phyloP scores from a whole-genome alignment of 2,797 vertebrate species.

The Taeniopygia guttata region DNA sequence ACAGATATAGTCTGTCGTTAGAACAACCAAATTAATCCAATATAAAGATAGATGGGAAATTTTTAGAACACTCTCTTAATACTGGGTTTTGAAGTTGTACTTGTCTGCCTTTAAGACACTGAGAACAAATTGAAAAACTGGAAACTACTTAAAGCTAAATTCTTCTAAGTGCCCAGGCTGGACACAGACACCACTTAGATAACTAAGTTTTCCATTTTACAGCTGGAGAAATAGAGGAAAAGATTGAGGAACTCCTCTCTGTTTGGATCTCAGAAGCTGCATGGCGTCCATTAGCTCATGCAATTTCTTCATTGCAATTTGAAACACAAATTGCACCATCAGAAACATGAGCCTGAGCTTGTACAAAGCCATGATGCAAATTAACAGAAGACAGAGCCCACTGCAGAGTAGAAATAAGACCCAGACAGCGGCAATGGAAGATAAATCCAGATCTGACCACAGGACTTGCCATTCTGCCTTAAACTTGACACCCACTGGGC shows the following conservation, averaged over 20 bases:
- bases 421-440: accelerated
- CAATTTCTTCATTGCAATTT: not conserved
- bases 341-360: not conserved
- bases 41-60: not conserved
- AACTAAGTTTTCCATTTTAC: not conserved
- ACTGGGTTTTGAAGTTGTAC: not conserved
- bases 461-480: not conserved
- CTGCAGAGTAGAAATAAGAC: not conserved
- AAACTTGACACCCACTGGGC: not conserved
- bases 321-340: not conserved
- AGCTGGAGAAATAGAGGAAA: not conserved
- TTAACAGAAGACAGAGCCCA: not conserved
- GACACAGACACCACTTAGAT: not conserved
- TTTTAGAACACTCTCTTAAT: not conserved
- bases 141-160: not conserved
- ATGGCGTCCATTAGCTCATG: not conserved
- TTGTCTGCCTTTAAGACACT: not conserved
- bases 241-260: not conserved
- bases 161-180: not conserved
- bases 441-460: not conserved
- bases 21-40: not conserved
- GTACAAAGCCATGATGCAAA: not conserved
- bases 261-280: not conserved
- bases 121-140: not conserved
- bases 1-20: not conserved